Base-by-base conservation (phyloP, 2,113 vertebrate species). In the Herpailurus yagouaroundi region DNA sequence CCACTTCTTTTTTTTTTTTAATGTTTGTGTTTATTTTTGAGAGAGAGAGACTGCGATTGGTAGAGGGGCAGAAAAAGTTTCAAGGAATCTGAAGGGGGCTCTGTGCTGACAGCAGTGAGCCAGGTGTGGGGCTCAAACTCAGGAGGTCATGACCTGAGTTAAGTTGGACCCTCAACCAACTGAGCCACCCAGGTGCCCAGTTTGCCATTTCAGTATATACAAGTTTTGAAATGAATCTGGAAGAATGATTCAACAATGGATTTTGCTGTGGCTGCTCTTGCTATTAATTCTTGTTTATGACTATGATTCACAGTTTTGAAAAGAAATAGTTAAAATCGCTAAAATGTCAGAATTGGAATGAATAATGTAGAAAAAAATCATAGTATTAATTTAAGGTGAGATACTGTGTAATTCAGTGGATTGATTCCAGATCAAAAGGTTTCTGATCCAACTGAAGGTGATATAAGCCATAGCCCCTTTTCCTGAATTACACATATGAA, bases 211-310 rank as follows among this genome's bases (percentile, higher is more conserved):
- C 21, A 77, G 1, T 45, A 48, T 76, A 66, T 71, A 68, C n/a
- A 74, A 19, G 2, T 89, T 95, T 91, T 89, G 81, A 91, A 71
- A 80, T 71, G 38, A 88, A 33, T 85, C n/a, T 81, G 68, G 50
- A 81, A 45, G 45, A 89, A 71, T 86, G 36, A 45, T n/a, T 92
- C 29, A 79, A 23, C n/a, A n/a, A 19, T 77, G 11, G 60, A 66
- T 89, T 97, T 12, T 69, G 3, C 55, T 50, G 8, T 69, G 57
- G 14, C 64, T 85, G 4, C 10, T 73, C 16, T 82, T 94, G 45
- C 1, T 91, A 38, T 48, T 88, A 86, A 93, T 93, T 97, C n/a
- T 94, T 93, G 14, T 77, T 94, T 95, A 48, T 73, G 60, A 89
- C 38, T 33, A 16, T 79, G 69, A 95, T 92, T 63, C 63, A 79